These are phyloP conservation scores for Pterocles orientalis DNA, from an alignment of 2,113 vertebrate species.

Conservation along the genomic window DNA sequence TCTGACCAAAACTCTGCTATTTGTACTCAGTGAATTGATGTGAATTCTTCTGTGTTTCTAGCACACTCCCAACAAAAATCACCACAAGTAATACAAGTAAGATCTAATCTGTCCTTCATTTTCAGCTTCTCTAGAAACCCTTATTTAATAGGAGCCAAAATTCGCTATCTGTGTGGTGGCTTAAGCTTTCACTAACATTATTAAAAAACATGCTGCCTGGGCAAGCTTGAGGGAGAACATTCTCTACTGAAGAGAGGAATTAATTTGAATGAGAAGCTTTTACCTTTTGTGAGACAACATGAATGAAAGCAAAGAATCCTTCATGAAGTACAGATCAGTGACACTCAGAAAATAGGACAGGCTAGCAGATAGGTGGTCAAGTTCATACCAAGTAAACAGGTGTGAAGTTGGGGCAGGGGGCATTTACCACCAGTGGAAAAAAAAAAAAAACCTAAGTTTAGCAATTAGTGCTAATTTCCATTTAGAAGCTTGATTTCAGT, in stretches of 20 bases:
- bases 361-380: neutral
- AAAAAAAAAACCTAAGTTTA: neutral
- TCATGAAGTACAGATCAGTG: neutral
- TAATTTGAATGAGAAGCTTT: neutral
- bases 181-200: neutral
- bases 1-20: neutral
- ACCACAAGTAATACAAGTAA: neutral
- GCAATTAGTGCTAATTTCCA: neutral
- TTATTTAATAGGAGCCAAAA: neutral
- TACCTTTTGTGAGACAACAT: neutral
- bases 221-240: neutral
- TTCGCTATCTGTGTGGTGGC: neutral
- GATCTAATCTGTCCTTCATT: neutral
- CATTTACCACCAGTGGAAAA: neutral
- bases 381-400: neutral
- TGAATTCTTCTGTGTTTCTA: neutral
- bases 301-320: neutral
- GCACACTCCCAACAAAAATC: neutral
- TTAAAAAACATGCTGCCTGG: neutral
- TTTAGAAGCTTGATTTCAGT: neutral
- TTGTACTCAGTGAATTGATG: neutral
- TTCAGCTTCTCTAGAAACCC: neutral
- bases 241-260: neutral
- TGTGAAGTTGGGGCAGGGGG: accelerated
- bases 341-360: neutral